phyloP scores from a whole-genome alignment of 2,797 vertebrate genomes.

The Distichodus sexfasciatus region DNA sequence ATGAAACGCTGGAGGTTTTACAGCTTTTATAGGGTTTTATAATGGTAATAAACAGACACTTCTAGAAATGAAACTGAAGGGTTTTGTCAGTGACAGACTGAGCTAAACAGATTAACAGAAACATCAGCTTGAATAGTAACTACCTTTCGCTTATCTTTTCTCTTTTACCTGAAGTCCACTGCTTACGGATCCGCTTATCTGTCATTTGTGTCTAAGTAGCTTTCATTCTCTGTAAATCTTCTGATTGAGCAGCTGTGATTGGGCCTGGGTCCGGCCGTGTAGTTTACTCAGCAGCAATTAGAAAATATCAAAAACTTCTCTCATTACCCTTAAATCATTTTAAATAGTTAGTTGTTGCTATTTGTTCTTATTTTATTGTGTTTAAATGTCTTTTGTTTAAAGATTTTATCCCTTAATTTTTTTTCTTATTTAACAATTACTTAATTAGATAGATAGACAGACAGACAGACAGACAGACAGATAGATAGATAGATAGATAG shows the following conservation, averaged over 20 bases:
- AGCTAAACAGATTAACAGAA: slow-evolving; percentile 38
- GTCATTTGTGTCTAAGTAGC: slow-evolving; percentile 50
- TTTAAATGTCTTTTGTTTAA: too few species aligned
- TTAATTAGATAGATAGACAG: too few species aligned
- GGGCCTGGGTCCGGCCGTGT: neutral
- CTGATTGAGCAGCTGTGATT: slow-evolving; percentile 55
- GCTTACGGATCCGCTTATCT: slow-evolving; percentile 44
- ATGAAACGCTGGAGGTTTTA: too few species aligned
- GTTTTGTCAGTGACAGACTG: slow-evolving; percentile 19
- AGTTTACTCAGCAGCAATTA: slow-evolving; percentile 24
- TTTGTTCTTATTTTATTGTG: too few species aligned
- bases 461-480: too few species aligned
- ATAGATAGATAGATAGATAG: too few species aligned
- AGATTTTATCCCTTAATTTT: too few species aligned
- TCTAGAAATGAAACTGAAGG: neutral
- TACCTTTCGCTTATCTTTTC: slow-evolving; percentile 47
- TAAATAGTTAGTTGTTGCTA: too few species aligned
- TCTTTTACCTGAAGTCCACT: slow-evolving; percentile 46
- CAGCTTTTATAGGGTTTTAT: too few species aligned
- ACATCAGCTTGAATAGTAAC: slow-evolving; percentile 48
- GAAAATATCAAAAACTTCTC: too few species aligned
- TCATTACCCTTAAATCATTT: too few species aligned
- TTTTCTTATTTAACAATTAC: too few species aligned
- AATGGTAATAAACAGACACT: neutral
- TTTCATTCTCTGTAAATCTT: slow-evolving; percentile 46